These are phyloP conservation scores for Coryphaenoides rupestris DNA, from an alignment of 2,113 vertebrate genomes.

Conservation along the genomic window DNA sequence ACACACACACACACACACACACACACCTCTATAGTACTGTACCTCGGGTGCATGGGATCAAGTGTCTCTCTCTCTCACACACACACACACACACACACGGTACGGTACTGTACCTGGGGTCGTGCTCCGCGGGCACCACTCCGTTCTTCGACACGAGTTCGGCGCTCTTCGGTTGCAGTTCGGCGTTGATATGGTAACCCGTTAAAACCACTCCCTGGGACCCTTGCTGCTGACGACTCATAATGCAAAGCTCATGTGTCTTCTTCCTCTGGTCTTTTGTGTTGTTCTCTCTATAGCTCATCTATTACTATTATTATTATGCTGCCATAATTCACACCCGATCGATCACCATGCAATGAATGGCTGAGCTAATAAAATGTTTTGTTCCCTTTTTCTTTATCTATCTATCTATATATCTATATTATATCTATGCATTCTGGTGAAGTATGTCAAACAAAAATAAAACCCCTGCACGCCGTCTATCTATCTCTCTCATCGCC, in stretches of 20 bases:
- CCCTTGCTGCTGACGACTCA: constrained; percentile 64
- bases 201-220: constrained; percentile 69
- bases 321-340: constrained; percentile 28
- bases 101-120: constrained; percentile 43
- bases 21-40: not conserved
- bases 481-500: not conserved
- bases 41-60: not conserved
- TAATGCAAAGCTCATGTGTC: constrained; percentile 35
- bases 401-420: constrained; percentile 3
- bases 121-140: constrained; percentile 20
- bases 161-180: constrained; percentile 55
- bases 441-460: no score
- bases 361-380: not conserved
- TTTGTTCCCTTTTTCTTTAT: not conserved
- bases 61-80: not conserved
- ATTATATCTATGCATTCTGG: not conserved
- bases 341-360: constrained; percentile 8
- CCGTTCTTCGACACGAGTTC: constrained; percentile 44
- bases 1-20: not conserved
- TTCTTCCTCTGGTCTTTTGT: no score
- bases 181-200: constrained; percentile 70
- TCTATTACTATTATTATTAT: no score
- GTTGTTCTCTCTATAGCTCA: no score
- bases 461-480: no score
- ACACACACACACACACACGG: not conserved